Percentiles rank a stretch among this genome's conserved stretches.
These are phyloP conservation scores for Anoplolepis gracilipes DNA, from an alignment of 1,140 invertebrate species.

Conservation along the genomic window DNA sequence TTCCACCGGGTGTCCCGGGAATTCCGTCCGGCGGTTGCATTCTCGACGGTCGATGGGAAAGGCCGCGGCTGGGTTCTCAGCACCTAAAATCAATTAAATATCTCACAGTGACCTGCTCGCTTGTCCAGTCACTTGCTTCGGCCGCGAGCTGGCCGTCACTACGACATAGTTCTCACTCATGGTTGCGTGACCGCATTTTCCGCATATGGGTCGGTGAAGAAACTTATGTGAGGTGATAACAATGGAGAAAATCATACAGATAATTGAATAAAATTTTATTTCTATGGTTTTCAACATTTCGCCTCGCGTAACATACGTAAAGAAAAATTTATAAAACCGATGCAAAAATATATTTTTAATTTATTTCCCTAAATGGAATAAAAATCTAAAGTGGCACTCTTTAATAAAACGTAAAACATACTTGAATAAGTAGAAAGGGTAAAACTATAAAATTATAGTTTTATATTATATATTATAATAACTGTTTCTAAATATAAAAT, in stretches of 20 bases:
- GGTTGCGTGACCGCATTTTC: constrained; percentile 13
- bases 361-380: background rate
- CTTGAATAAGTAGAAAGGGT: background rate
- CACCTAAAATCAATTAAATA: constrained; percentile 78
- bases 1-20: constrained; percentile 68
- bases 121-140: background rate
- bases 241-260: background rate
- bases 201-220: background rate
- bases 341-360: background rate
- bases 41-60: constrained; percentile 72
- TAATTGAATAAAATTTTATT: background rate
- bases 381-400: background rate
- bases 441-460: too few species aligned
- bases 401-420: background rate
- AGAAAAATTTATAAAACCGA: background rate
- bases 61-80: constrained; percentile 56
- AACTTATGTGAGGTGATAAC: background rate
- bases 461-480: too few species aligned
- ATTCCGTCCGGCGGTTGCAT: constrained; percentile 73
- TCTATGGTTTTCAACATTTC: background rate
- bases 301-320: background rate
- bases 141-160: constrained; percentile 5
- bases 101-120: constrained; percentile 54
- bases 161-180: constrained; percentile 43
- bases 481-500: too few species aligned